Base-by-base conservation (phyloP, 2,113 vertebrate species). In the Myiopsitta monachus region DNA sequence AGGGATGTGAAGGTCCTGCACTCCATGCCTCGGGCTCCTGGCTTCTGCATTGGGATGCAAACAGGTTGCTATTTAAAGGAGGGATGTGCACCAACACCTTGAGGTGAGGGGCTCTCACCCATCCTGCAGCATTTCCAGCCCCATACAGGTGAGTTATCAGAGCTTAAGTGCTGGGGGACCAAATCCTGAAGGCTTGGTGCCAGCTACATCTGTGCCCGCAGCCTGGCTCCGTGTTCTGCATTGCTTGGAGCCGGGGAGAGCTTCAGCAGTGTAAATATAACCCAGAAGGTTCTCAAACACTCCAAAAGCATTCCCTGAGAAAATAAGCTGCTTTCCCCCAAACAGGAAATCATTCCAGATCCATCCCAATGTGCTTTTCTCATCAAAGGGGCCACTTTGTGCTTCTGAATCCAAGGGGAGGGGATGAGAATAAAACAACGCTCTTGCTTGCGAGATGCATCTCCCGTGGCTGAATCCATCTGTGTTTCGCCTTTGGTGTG, bases 311-410 rank as follows among this genome's bases (percentile, higher is more conserved):
- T 62, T 90, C 72, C 85, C 64, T 49, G 77, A 89, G 83, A 67
- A 95, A 92, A 87, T 52, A 31, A 2, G 6, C 14, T 75, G 68
- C 88, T 73, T 81, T 16, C 33, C 41, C 67, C 36, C 2, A 0
- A 52, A 90, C 1, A 9, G 84, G 94, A 93, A 94, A 95, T 83
- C 80, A 92, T 92, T 96, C 85, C 55, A 80, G 44, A 80, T 74
- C 75, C 69, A 94, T 87, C 84, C 87, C 78, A 93, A 92, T 81
- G 92, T 92, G 94, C 75, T 66, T 95, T 97, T 93, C 77, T 90
- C 94, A 94, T 96, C 93, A 95, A 92, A 94, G 49, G 87, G 87
- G 92, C 90, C 83, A 49, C 74, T 95, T 95, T 92, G 81, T 69
- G 30, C 90, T 79, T 75, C 52, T 52, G 95, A 87, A 84, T 91